Percentiles rank a stretch among this genome's conserved stretches.
Conservation (phyloP, 1,140 invertebrate genomes). For the Saxidomus purpurata region DNA sequence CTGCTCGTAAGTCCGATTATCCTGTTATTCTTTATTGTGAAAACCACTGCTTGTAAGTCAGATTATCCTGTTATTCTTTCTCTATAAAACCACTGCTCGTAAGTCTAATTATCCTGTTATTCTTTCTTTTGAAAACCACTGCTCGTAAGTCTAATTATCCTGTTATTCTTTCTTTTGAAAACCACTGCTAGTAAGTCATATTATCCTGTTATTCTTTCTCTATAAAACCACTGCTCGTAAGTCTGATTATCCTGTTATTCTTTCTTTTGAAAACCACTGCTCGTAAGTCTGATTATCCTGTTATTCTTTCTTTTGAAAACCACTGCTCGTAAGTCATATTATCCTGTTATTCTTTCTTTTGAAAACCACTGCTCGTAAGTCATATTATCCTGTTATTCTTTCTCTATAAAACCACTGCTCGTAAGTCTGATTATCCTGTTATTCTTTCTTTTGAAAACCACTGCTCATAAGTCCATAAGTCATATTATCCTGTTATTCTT, state of each 20-base stretch:
- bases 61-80: conserved; percentile 95
- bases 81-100: no score
- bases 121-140: conserved; percentile 99
- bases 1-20: conserved; percentile 93
- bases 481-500: conserved; percentile 98
- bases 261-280: conserved; percentile 99
- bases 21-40: conserved; percentile 91
- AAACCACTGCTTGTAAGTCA: conserved; percentile 89
- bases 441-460: no score
- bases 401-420: no score
- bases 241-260: conserved; percentile 85
- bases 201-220: conserved; percentile 95
- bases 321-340: conserved; percentile 92
- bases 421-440: conserved; percentile 97
- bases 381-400: conserved; percentile 95
- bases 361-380: conserved; percentile 88
- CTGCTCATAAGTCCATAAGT: conserved; percentile 91
- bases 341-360: conserved; percentile 89
- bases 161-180: conserved; percentile 99
- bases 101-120: conserved; percentile 98
- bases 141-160: conserved; percentile 88
- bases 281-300: conserved; percentile 85
- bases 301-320: no score
- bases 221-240: conserved; percentile 97
- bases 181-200: conserved; percentile 92